Evolutionary conservation across 1,140 invertebrate species (phyloP), one percentile per base, ranked within the genome.

Genomic region (Mamestra configurata): DNA sequence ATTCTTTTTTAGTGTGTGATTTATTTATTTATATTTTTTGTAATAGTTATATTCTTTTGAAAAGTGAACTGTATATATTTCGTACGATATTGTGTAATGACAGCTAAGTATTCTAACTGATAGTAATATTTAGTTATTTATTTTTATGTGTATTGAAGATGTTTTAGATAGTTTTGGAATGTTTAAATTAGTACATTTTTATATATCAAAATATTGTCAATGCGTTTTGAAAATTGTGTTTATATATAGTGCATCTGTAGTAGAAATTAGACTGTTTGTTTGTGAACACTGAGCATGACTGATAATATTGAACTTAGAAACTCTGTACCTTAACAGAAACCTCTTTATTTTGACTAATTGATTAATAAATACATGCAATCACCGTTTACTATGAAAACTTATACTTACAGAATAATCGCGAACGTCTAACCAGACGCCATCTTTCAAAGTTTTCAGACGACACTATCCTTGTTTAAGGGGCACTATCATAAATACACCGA

Each of bases 211-310:
- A 18, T 31, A 37, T 53, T 37, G 51, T 22, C 31, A 53, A 18
- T 59, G 49, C 49, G 35, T 55, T 40, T 22, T 73, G 18, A 43
- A 15, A 55, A 24, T 3, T 46, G 6, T 10, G 18, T 13, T 46
- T 24, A 13, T 24, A 46, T 20, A 13, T 73, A 73, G 37, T 73
- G 71, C 71, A 73, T 73, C 31, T 73, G 10, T 73, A n/a, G 71
- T 73, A 59, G 53, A 40, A 37, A 24, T 59, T 73, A 73, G 71
- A 57, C 13, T 22, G 68, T 22, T 46, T 73, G 31, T 73, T 55
- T 22, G 49, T 31, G 24, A 57, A 55, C 51, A 40, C 27, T 73
- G 4, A 59, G 71, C 71, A 73, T 73, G 71, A 73, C 11, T 73
- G 53, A 57, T 53, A 53, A 72, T 72, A 46, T 55, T 37, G 15